phyloP scores from a whole-genome alignment of 2,888 invertebrate genomes.

The Polymixis lichenea region DNA sequence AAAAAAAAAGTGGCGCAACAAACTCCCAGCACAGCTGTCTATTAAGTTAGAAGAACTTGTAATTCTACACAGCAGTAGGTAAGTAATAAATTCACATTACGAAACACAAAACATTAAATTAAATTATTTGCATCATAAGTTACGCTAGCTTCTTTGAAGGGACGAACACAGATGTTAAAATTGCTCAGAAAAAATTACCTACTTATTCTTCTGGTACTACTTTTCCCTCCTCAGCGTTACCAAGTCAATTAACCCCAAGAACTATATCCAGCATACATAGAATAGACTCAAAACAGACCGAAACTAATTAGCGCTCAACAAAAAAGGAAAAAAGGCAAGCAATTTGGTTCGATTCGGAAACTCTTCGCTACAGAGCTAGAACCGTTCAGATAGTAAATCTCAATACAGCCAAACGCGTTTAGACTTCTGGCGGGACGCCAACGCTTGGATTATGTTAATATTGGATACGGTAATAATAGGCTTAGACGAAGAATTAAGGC shows the following conservation, averaged over 20 bases:
- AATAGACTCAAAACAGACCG: slow-evolving; percentile 49
- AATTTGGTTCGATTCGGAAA: slow-evolving; percentile 63
- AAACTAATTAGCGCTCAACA: slow-evolving; percentile 60
- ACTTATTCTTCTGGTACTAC: not conserved
- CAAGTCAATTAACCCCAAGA: slow-evolving; percentile 42
- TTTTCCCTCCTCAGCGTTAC: not conserved
- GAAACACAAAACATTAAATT: no score
- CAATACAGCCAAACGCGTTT: slow-evolving; percentile 79
- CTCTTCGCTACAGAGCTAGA: slow-evolving; percentile 62
- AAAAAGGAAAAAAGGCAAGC: slow-evolving; percentile 47
- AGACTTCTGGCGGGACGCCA: slow-evolving; percentile 76
- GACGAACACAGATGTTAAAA: not conserved
- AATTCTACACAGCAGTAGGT: no score
- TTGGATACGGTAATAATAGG: slow-evolving; percentile 66
- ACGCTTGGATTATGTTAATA: slow-evolving; percentile 45
- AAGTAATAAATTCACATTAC: no score
- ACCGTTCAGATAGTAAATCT: slow-evolving; percentile 80
- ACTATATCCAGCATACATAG: slow-evolving; percentile 29
- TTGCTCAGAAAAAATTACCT: not conserved
- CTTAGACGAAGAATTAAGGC: slow-evolving; percentile 53
- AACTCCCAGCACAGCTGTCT: no score
- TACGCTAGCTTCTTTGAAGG: not conserved
- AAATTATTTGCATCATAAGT: no score
- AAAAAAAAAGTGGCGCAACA: no score
- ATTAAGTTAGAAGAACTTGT: no score